A percentile compares a stretch with the other conserved stretches of the same genome.
Conservation (phyloP, 1,140 invertebrate species). For the Glossosoma conforme region DNA sequence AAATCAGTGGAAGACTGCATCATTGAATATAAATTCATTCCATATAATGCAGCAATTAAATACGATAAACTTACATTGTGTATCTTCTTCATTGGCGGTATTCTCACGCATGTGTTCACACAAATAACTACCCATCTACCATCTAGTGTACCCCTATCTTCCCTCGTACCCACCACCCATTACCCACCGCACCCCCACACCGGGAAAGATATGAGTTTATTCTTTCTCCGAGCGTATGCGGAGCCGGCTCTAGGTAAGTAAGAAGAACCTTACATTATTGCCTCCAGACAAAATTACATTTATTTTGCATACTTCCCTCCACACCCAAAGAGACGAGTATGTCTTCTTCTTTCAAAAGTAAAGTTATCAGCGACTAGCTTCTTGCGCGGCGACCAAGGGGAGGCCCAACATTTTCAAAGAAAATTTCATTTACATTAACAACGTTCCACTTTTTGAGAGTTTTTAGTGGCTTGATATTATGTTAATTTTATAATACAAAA, state of each 20-base stretch:
- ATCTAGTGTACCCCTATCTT: neutral
- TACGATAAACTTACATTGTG: too few relatives aligned
- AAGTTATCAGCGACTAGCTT: constrained; percentile 27
- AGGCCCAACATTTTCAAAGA: constrained; percentile 2
- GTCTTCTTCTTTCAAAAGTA: constrained; percentile 30
- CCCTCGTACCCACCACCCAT: neutral
- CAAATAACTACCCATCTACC: too few relatives aligned
- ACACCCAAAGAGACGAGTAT: constrained; percentile 31
- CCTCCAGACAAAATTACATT: constrained; percentile 33
- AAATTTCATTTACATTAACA: too few relatives aligned
- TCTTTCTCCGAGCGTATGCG: constrained; percentile 28
- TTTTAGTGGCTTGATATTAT: too few relatives aligned
- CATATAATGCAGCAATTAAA: too few relatives aligned
- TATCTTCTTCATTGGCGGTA: too few relatives aligned
- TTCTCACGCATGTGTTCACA: too few relatives aligned
- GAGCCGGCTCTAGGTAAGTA: constrained; percentile 21
- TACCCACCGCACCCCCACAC: constrained; percentile 1
- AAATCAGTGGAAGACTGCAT: too few relatives aligned
- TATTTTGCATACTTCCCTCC: constrained; percentile 32
- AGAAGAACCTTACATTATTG: constrained; percentile 33
- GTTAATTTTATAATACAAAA: too few relatives aligned
- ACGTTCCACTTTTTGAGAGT: too few relatives aligned
- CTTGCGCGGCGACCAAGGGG: neutral
- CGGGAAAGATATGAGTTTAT: constrained; percentile 28
- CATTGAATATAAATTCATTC: too few relatives aligned